Evolutionary conservation across 2,888 invertebrate species (phyloP).

Genomic region (Ophion slaviceki): DNA sequence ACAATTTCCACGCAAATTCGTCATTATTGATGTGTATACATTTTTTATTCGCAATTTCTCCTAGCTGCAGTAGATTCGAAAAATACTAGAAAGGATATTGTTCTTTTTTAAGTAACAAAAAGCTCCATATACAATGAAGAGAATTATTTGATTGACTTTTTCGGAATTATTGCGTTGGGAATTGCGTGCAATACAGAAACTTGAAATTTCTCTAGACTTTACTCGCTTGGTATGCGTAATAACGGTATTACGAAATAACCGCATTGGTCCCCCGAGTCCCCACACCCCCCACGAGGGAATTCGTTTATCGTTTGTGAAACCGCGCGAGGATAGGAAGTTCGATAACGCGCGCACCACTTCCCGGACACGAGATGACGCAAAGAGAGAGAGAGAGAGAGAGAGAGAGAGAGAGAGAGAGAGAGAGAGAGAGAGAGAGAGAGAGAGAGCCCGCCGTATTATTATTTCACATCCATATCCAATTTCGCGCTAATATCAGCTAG

Average conservation of each 20-base stretch:
- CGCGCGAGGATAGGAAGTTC: slow-evolving; percentile 52
- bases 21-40: too few relatives aligned
- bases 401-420: neutral
- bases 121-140: too few relatives aligned
- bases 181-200: neutral
- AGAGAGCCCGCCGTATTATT: neutral
- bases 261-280: slow-evolving; percentile 36
- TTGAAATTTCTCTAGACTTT: neutral
- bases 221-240: neutral
- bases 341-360: slow-evolving; percentile 59
- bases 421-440: neutral
- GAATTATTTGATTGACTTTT: neutral
- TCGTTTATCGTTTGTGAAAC: slow-evolving; percentile 41
- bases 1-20: too few relatives aligned
- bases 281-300: slow-evolving; percentile 33
- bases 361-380: slow-evolving; percentile 47
- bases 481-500: slow-evolving; percentile 30
- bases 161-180: neutral
- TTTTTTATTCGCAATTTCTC: too few relatives aligned
- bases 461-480: slow-evolving; percentile 17
- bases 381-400: slow-evolving; percentile 1
- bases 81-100: neutral
- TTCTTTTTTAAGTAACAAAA: too few relatives aligned
- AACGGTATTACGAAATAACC: slow-evolving; percentile 52
- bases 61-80: neutral